phyloP scores from a whole-genome alignment of 2,113 vertebrate species.

The Tupaia chinensis region DNA sequence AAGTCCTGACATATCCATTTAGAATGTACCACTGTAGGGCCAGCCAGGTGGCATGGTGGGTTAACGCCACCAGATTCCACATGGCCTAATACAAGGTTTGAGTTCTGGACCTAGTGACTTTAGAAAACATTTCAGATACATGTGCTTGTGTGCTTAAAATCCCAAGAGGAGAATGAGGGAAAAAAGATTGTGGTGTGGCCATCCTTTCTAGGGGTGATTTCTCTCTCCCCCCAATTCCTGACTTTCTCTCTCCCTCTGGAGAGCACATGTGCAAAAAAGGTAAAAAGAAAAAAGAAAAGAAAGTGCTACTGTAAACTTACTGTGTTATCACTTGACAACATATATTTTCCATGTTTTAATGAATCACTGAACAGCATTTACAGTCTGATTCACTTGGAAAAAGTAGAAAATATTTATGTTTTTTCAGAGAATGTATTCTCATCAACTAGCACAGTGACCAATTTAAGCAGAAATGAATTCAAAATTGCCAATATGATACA shows the following conservation, averaged over 20 bases:
- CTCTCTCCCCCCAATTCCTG: too few relatives aligned
- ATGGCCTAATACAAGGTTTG: too few relatives aligned
- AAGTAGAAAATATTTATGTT: constrained; percentile 41
- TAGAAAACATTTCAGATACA: too few relatives aligned
- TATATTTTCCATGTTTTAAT: constrained; percentile 63
- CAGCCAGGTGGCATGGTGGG: too few relatives aligned
- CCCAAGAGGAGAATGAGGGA: too few relatives aligned
- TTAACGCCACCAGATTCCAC: too few relatives aligned
- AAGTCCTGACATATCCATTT: neutral
- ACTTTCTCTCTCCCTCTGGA: too few relatives aligned
- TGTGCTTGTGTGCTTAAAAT: too few relatives aligned
- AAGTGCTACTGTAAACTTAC: neutral
- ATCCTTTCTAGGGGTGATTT: too few relatives aligned
- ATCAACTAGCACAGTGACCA: constrained; percentile 10
- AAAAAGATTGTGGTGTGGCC: too few relatives aligned
- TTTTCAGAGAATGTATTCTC: constrained; percentile 49
- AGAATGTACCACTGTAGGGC: neutral
- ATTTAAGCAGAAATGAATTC: constrained; percentile 60
- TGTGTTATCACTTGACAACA: constrained; percentile 48
- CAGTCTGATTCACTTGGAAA: constrained; percentile 36
- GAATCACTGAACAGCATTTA: constrained; percentile 57
- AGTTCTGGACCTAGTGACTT: too few relatives aligned
- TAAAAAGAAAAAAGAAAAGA: neutral
- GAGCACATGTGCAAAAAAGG: too few relatives aligned
- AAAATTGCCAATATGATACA: constrained; percentile 34